phyloP scores from a whole-genome alignment of 2,113 vertebrate genomes.

The Oceanites oceanicus region DNA sequence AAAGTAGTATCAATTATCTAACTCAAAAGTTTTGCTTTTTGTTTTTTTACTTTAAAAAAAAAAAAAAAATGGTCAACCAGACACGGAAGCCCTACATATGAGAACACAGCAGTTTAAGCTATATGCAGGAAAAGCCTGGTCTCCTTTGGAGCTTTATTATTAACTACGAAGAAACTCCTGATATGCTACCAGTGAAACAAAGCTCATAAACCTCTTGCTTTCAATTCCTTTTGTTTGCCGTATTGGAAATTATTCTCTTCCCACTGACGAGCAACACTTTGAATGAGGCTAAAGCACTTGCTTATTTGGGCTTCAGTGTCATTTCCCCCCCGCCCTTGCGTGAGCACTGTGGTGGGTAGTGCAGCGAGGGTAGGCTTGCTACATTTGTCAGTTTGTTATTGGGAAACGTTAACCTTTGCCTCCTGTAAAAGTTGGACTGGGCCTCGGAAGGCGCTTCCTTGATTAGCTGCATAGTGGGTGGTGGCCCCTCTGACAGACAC shows the following conservation, averaged over 20 bases:
- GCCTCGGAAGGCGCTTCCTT: not conserved
- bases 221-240: not conserved
- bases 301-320: not conserved
- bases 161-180: not conserved
- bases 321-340: fast-evolving
- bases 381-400: not conserved
- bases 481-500: not conserved
- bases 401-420: not conserved
- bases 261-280: not conserved
- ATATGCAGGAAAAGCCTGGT: not conserved
- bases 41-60: not conserved
- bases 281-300: not conserved
- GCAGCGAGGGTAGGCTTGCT: not conserved
- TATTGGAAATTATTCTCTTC: not conserved
- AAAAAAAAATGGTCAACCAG: not conserved
- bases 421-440: not conserved
- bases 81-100: not conserved
- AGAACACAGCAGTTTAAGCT: not conserved
- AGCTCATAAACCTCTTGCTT: not conserved
- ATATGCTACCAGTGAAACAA: not conserved
- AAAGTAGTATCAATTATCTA: not conserved
- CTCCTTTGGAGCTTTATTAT: not conserved
- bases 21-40: not conserved
- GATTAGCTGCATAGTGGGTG: not conserved
- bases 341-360: not conserved